Percentiles rank a stretch among this genome's conserved stretches.
phyloP scores from a whole-genome alignment of 2,113 vertebrate genomes.

The Arenaria interpres region DNA sequence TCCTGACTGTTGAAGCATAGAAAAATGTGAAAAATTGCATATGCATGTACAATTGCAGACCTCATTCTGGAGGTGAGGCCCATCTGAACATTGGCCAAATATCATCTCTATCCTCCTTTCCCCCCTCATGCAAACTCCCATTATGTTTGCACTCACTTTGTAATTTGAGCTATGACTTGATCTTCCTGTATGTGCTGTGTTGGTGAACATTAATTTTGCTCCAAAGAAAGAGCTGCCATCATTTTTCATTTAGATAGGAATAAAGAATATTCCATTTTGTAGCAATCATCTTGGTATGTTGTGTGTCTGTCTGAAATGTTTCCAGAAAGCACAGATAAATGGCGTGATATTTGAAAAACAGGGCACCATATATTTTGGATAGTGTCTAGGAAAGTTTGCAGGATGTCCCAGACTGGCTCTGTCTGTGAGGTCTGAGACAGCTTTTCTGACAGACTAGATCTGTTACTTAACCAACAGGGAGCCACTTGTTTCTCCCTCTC shows the following conservation, averaged over 20 bases:
- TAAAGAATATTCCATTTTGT: conserved; percentile 30
- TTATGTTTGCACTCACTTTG: conserved; percentile 3
- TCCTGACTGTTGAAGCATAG: background rate
- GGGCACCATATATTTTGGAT: conserved; percentile 53
- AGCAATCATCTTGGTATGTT: conserved; percentile 28
- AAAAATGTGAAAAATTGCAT: background rate
- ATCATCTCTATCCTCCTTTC: background rate
- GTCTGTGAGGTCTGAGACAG: conserved; percentile 45
- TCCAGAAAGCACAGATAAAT: conserved; percentile 61
- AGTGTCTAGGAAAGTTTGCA: conserved; percentile 45
- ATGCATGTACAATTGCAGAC: background rate
- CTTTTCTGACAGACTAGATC: conserved; percentile 21
- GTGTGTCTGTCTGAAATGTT: conserved; percentile 32
- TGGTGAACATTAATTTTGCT: conserved; percentile 19
- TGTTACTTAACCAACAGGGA: conserved; percentile 20
- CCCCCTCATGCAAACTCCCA: background rate
- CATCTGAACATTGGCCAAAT: background rate
- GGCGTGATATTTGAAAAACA: conserved; percentile 56
- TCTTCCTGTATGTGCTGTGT: background rate
- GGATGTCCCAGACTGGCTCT: conserved; percentile 25
- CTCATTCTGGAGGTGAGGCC: background rate
- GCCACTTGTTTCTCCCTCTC: conserved; percentile 8
- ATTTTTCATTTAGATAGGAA: conserved; percentile 52
- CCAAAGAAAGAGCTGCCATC: background rate
- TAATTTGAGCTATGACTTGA: conserved; percentile 13